Conservation (phyloP, 2,888 invertebrate genomes). For the Palloptera scutellata region DNA sequence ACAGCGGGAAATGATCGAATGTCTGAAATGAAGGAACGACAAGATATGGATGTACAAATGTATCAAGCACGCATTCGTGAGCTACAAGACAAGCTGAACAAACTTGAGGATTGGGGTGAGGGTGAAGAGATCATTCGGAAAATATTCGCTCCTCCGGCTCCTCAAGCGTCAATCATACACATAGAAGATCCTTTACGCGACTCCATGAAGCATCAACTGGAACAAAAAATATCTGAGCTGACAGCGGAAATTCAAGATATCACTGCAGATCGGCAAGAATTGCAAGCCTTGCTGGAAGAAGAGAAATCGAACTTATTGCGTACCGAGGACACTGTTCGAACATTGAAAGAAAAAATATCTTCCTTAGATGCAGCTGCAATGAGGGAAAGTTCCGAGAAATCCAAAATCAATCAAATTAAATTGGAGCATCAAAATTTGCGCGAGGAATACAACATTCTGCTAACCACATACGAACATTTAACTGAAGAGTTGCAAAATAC, state of each 20-base stretch:
- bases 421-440: conserved; percentile 48
- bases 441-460: conserved; percentile 45
- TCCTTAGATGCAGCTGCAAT: conserved; percentile 42
- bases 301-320: conserved; percentile 61
- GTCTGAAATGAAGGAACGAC: conserved; percentile 81
- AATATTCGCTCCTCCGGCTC: too few relatives aligned
- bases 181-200: too few relatives aligned
- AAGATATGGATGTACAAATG: conserved; percentile 78
- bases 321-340: conserved; percentile 51
- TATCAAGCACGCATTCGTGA: conserved; percentile 78
- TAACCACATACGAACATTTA: conserved; percentile 33
- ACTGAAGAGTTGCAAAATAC: conserved; percentile 34
- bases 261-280: conserved; percentile 70
- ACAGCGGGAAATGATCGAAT: conserved; percentile 79
- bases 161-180: too few relatives aligned
- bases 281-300: conserved; percentile 69
- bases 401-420: conserved; percentile 50
- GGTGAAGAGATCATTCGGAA: not conserved
- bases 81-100: conserved; percentile 72
- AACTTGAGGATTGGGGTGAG: conserved; percentile 66
- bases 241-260: conserved; percentile 68
- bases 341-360: conserved; percentile 49
- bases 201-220: conserved; percentile 7
- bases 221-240: conserved; percentile 64
- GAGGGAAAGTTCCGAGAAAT: conserved; percentile 46